Evolutionary conservation across 2,797 vertebrate species (phyloP).

Genomic region (Adrianichthys oophorus): DNA sequence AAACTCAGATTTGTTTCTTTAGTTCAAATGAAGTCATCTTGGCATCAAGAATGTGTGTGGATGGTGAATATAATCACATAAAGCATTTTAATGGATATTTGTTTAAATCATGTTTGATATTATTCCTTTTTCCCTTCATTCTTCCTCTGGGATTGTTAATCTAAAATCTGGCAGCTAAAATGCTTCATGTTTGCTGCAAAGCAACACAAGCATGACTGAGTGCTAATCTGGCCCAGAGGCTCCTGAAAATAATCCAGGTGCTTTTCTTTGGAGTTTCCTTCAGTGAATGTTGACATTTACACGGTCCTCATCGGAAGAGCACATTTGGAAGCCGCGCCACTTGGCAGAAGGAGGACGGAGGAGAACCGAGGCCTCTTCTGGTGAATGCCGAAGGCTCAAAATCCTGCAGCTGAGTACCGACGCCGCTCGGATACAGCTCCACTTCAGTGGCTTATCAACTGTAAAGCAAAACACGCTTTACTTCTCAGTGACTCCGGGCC

Average conservation of each 20-base stretch:
- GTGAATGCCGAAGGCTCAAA: constrained; percentile 22
- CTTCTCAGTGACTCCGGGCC: constrained; percentile 23
- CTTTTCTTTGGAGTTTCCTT: constrained; percentile 19
- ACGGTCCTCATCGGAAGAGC: constrained; percentile 16
- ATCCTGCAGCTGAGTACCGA: constrained; percentile 34
- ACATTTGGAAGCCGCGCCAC: constrained; percentile 23
- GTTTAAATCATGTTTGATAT: too few species aligned
- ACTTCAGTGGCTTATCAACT: constrained; percentile 31
- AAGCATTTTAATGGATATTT: too few species aligned
- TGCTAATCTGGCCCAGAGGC: constrained; percentile 18
- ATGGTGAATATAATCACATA: too few species aligned
- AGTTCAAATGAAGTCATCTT: too few species aligned
- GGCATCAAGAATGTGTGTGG: too few species aligned
- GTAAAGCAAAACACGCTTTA: constrained; percentile 46
- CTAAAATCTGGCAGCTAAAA: too few species aligned
- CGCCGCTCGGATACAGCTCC: constrained; percentile 28
- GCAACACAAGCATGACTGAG: not conserved
- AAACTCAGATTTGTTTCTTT: too few species aligned
- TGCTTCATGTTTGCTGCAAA: too few species aligned
- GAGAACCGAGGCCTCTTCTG: constrained; percentile 28
- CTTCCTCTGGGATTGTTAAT: too few species aligned
- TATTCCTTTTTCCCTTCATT: too few species aligned
- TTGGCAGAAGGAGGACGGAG: constrained; percentile 8
- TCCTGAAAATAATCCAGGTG: constrained; percentile 23
- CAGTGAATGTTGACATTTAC: constrained; percentile 31